phyloP scores from a whole-genome alignment of 2,797 vertebrate genomes.

The Hipposideros larvatus region DNA sequence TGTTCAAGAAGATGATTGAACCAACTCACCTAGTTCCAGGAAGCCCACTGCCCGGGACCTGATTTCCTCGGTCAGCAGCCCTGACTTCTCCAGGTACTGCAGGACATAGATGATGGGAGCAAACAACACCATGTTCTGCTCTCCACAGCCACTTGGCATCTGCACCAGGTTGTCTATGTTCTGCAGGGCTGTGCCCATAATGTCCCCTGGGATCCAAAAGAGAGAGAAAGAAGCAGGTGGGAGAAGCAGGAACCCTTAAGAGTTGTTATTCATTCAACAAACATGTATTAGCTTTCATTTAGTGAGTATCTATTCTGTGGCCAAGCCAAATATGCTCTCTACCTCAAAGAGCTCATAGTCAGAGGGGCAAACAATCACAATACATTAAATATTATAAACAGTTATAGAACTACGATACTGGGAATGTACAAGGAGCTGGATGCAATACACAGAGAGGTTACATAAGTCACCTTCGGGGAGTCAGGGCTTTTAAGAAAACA shows the following conservation, averaged over 20 bases:
- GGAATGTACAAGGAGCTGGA: not conserved
- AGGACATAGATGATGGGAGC: slow-evolving; percentile 94
- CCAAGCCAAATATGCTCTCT: not conserved
- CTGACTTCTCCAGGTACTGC: slow-evolving; percentile 91
- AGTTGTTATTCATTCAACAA: not conserved
- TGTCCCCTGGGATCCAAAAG: slow-evolving; percentile 89
- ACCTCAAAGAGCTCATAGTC: not conserved
- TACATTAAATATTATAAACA: not conserved
- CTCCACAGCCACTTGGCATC: slow-evolving; percentile 94
- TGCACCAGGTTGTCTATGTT: slow-evolving; percentile 91
- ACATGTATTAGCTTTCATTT: not conserved
- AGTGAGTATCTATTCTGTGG: not conserved
- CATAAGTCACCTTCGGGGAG: not conserved
- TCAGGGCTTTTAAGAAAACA: not conserved
- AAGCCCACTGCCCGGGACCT: slow-evolving; percentile 85
- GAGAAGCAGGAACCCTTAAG: not conserved
- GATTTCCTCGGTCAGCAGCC: slow-evolving; percentile 89
- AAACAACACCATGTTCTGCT: slow-evolving; percentile 95
- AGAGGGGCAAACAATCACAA: not conserved
- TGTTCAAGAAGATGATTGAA: not conserved
- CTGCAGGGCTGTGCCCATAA: slow-evolving; percentile 92
- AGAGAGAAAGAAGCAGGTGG: not conserved
- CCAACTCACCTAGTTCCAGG: slow-evolving; percentile 90
- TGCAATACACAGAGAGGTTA: not conserved
- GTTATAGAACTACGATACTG: not conserved